A percentile compares a stretch with the other conserved stretches of the same genome.
Conservation (phyloP, 1,140 invertebrate species). For the Heliconius nattereri region DNA sequence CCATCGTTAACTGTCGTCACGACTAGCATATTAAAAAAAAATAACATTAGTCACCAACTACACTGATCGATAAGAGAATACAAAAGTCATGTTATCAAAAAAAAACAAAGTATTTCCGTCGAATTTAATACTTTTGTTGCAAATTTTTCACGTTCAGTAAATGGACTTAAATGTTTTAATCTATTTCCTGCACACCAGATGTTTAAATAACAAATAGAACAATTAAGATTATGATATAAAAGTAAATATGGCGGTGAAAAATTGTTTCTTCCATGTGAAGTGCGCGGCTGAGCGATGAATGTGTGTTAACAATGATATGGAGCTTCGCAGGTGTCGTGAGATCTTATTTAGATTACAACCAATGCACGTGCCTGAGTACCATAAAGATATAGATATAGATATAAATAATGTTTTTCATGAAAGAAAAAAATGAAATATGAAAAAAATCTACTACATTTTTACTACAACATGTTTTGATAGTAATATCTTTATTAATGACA, state of each 20-base stretch:
- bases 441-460: not conserved
- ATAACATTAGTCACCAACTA: slow-evolving; percentile 39
- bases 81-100: slow-evolving; percentile 39
- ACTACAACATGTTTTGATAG: not conserved
- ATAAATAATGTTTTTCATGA: slow-evolving; percentile 40
- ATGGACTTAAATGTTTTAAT: slow-evolving; percentile 51
- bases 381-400: slow-evolving; percentile 14
- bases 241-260: slow-evolving; percentile 62
- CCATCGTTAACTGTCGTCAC: not conserved
- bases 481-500: slow-evolving; percentile 8
- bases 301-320: slow-evolving; percentile 61
- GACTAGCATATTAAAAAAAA: slow-evolving; percentile 31
- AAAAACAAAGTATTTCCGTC: slow-evolving; percentile 43
- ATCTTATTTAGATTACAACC: slow-evolving; percentile 56
- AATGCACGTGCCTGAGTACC: slow-evolving; percentile 49
- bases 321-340: slow-evolving; percentile 53
- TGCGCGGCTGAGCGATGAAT: slow-evolving; percentile 54
- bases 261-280: slow-evolving; percentile 48
- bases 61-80: slow-evolving; percentile 34
- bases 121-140: slow-evolving; percentile 53
- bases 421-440: not conserved
- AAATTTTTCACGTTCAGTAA: slow-evolving; percentile 56
- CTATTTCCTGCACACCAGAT: slow-evolving; percentile 48
- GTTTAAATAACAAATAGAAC: slow-evolving; percentile 28
- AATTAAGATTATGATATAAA: slow-evolving; percentile 53